Percentiles rank a stretch among this genome's conserved stretches.
Conservation (phyloP, 2,797 vertebrate genomes). For the Crenuchus spilurus region DNA sequence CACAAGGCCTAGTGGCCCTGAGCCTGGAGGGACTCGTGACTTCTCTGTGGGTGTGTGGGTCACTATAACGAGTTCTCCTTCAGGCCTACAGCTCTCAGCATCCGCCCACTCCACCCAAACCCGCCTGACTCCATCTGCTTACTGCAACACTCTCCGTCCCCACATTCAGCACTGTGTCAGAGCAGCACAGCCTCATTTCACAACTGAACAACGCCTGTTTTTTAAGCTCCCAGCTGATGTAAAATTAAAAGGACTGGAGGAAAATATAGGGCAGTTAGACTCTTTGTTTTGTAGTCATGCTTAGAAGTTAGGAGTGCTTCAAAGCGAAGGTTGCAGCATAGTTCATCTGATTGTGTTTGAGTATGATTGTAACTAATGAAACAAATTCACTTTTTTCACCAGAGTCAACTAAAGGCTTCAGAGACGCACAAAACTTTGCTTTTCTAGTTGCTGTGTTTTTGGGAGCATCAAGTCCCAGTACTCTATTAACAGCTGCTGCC, state of each 20-base stretch:
- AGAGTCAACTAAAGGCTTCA: no score
- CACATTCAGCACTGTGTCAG: neutral
- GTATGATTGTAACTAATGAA: neutral
- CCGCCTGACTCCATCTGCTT: conserved; percentile 44
- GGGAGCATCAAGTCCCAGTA: no score
- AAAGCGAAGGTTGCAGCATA: no score
- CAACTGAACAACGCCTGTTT: neutral
- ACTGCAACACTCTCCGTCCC: neutral
- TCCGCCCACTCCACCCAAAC: conserved; percentile 46
- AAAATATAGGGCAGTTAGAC: neutral
- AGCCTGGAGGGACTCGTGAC: conserved; percentile 33
- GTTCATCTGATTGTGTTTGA: neutral
- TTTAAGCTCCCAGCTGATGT: neutral
- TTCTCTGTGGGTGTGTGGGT: conserved; percentile 45
- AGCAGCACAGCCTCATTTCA: neutral
- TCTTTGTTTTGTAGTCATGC: neutral
- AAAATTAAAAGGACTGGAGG: neutral
- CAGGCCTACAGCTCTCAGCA: conserved; percentile 38
- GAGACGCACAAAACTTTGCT: no score
- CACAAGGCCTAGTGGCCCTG: neutral
- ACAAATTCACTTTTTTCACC: no score
- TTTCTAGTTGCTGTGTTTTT: no score
- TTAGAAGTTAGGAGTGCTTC: neutral
- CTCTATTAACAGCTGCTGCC: no score
- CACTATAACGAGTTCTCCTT: conserved; percentile 37